Percentiles rank a stretch among this genome's conserved stretches.
These are phyloP conservation scores for Rhyacophila brunnea DNA, from an alignment of 1,140 invertebrate genomes.

Conservation along the genomic window DNA sequence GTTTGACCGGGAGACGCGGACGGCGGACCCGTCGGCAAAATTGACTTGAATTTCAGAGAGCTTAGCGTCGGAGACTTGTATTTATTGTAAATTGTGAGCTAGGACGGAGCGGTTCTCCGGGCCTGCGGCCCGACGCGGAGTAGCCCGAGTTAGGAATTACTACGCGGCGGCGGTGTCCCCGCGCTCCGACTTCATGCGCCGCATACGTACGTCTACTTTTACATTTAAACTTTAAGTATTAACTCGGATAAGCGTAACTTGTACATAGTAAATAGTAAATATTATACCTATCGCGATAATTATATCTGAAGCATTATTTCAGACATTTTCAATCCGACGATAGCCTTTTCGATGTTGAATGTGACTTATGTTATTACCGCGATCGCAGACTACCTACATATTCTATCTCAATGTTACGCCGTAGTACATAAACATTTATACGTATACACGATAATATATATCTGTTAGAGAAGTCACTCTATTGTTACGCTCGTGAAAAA, in stretches of 20 bases:
- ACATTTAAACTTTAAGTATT: slow-evolving; percentile 34
- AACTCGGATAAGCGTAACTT: slow-evolving; percentile 24
- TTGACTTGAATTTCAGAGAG: slow-evolving; percentile 34
- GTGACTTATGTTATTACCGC: slow-evolving; percentile 23
- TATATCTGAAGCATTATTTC: slow-evolving; percentile 5
- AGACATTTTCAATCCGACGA: slow-evolving; percentile 13
- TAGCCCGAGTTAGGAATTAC: too few species aligned
- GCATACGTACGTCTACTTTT: slow-evolving; percentile 33
- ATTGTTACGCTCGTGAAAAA: too few species aligned
- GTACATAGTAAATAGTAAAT: slow-evolving; percentile 28
- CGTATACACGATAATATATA: too few species aligned
- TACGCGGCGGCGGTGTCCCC: too few species aligned
- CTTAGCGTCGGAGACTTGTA: slow-evolving; percentile 36
- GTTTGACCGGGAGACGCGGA: too few species aligned
- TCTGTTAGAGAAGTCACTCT: too few species aligned
- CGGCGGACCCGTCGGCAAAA: slow-evolving; percentile 16
- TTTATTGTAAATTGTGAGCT: slow-evolving; percentile 33
- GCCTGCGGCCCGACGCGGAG: not conserved
- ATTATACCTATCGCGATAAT: slow-evolving; percentile 1
- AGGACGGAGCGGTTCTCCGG: too few species aligned
- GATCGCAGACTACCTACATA: slow-evolving; percentile 13
- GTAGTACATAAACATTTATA: too few species aligned
- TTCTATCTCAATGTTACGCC: not conserved
- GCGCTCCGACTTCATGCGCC: not conserved
- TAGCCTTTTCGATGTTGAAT: slow-evolving; percentile 31